These are phyloP conservation scores for Brachionus koreanus DNA, from an alignment of 1,140 invertebrate genomes.

Conservation along the genomic window DNA sequence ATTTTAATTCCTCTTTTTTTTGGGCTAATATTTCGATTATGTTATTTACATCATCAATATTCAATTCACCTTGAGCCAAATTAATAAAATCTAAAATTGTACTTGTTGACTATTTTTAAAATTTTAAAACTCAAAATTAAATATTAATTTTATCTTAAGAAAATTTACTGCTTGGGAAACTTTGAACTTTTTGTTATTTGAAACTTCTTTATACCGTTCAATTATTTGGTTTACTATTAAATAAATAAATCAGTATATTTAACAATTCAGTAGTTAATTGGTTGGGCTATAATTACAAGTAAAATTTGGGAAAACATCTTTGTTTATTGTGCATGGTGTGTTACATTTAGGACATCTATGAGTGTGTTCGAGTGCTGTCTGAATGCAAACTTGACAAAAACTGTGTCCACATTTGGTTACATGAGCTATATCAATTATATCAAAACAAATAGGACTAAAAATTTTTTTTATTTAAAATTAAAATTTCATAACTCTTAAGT, in stretches of 20 bases:
- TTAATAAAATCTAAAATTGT: constrained; percentile 1
- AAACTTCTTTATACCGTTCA: constrained; percentile 66
- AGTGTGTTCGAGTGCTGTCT: constrained; percentile 70
- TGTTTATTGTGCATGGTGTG: constrained; percentile 66
- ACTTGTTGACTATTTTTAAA: not conserved
- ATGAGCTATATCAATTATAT: constrained; percentile 81
- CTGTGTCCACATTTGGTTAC: constrained; percentile 90
- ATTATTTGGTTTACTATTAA: constrained; percentile 75
- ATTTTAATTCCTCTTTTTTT: constrained; percentile 40
- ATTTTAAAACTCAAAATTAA: not conserved
- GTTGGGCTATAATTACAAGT: constrained; percentile 51
- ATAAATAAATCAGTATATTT: constrained; percentile 48
- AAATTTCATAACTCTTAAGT: too few species aligned
- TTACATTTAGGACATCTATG: constrained; percentile 82
- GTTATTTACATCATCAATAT: constrained; percentile 30
- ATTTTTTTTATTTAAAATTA: not conserved
- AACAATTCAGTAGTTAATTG: too few species aligned
- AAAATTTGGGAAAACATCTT: constrained; percentile 81
- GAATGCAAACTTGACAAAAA: constrained; percentile 75
- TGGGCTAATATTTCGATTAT: constrained; percentile 14
- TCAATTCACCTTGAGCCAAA: constrained; percentile 18
- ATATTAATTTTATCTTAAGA: not conserved
- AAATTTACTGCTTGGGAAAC: not conserved
- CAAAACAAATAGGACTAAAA: constrained; percentile 76
- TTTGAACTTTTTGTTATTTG: constrained; percentile 49